Evolutionary conservation across 2,888 invertebrate species (phyloP), one percentile per base, ranked within the genome.

Genomic region (Thelaira solivaga): DNA sequence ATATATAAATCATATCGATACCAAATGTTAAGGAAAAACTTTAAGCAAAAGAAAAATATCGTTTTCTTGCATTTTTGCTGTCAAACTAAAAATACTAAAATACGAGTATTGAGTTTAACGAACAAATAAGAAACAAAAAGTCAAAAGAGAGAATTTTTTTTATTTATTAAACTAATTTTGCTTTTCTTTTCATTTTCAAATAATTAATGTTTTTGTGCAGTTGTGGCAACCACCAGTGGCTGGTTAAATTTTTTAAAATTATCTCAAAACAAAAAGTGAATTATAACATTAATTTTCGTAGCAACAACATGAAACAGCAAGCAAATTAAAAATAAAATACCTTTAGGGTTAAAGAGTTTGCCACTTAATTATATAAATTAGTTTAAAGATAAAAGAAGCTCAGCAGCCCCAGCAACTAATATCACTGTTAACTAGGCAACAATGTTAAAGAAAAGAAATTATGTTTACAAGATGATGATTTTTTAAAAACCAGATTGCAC

Each of bases 1-100:
- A 65, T 53, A 78, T 78, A 78, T 78, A 78, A 78, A 78, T 78
- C 78, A 78, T 65, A 78, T 74, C 74, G 64, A 61, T 65, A 78
- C 59, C 49, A 43, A 39, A 31, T 11, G 18, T 18, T 22, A 36
- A 45, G 10, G 18, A 18, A 45, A 24, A 36, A 13, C 8, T 22
- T 68, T 41, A 24, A 39, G 10, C 18, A n/a, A 31, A 45, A 34
- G 11, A 41, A 57, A 57, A 57, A 53, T 41, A 43, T 18, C 6
- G 26, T 16, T 49, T n/a, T n/a, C 0, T 8, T 31, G 10, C 2
- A 4, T 31, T 39, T 59, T 16, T 36, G 0, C 4, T 18, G 20
- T 29, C 10, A 29, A 51, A 18, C n/a, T n/a, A 20, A 51, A 57
- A 61, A 39, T 22, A 62, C 24, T 36, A 13, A n/a, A 10, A n/a